These are phyloP conservation scores for Heterochromis multidens DNA, from an alignment of 2,113 vertebrate genomes.

Conservation along the genomic window DNA sequence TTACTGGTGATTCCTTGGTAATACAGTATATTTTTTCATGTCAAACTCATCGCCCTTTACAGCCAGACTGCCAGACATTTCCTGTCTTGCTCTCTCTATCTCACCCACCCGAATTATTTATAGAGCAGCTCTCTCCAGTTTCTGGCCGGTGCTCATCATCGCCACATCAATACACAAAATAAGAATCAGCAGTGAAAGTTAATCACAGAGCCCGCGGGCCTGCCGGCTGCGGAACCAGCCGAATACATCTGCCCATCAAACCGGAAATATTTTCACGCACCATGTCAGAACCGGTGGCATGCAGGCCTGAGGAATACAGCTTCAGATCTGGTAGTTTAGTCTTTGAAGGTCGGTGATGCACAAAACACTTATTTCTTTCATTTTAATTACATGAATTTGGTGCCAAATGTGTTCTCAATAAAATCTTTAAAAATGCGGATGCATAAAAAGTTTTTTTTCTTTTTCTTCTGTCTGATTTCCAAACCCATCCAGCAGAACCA, in stretches of 20 bases:
- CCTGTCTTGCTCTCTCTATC: background rate
- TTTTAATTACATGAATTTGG: background rate
- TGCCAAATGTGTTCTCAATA: background rate
- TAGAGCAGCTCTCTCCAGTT: background rate
- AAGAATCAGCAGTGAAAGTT: conserved; percentile 15
- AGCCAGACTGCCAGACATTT: background rate
- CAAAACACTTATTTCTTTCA: background rate
- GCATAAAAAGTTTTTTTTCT: too few relatives aligned
- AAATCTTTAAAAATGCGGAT: too few relatives aligned
- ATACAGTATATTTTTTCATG: background rate
- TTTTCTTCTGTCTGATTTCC: background rate
- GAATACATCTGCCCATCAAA: background rate
- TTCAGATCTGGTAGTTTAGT: background rate
- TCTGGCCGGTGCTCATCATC: conserved; percentile 1
- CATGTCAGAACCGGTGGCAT: background rate
- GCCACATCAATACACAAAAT: conserved; percentile 19
- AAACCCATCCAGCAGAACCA: background rate
- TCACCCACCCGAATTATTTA: conserved; percentile 23
- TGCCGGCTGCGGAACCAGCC: conserved; percentile 13
- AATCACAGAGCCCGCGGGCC: conserved; percentile 28
- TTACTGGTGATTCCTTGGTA: background rate
- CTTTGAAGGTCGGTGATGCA: background rate
- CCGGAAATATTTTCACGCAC: conserved; percentile 9
- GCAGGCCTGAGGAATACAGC: background rate
- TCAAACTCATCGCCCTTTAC: background rate